phyloP scores from a whole-genome alignment of 2,797 vertebrate genomes.

The Toxotes lorentzi region DNA sequence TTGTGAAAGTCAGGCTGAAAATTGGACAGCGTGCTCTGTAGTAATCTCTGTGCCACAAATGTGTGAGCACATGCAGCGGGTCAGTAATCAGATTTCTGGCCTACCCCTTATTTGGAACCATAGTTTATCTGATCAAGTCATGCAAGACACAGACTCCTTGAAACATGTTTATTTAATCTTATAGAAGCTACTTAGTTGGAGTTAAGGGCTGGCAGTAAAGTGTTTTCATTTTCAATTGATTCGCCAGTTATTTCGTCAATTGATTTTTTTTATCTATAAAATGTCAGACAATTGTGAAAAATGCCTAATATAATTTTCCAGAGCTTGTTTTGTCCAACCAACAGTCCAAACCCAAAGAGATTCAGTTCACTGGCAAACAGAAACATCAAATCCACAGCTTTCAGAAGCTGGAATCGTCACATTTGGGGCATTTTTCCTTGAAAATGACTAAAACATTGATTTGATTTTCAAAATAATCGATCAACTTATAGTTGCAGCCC shows the following conservation, averaged over 20 bases:
- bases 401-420: neutral
- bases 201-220: too few species aligned
- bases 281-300: neutral
- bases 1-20: too few species aligned
- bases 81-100: neutral
- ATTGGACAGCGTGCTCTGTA: neutral
- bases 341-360: too few species aligned
- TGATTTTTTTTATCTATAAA: neutral
- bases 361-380: too few species aligned
- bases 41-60: neutral
- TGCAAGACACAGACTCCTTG: too few species aligned
- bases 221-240: neutral
- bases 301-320: neutral
- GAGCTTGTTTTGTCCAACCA: neutral
- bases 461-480: neutral
- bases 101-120: too few species aligned
- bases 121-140: too few species aligned
- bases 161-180: too few species aligned
- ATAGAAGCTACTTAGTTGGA: too few species aligned
- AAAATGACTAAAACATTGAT: neutral
- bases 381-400: too few species aligned
- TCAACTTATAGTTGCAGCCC: neutral
- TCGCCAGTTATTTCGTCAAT: neutral
- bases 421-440: neutral
- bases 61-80: neutral